These are phyloP conservation scores for Mastacembelus armatus DNA, from an alignment of 2,797 vertebrate genomes.

Conservation along the genomic window DNA sequence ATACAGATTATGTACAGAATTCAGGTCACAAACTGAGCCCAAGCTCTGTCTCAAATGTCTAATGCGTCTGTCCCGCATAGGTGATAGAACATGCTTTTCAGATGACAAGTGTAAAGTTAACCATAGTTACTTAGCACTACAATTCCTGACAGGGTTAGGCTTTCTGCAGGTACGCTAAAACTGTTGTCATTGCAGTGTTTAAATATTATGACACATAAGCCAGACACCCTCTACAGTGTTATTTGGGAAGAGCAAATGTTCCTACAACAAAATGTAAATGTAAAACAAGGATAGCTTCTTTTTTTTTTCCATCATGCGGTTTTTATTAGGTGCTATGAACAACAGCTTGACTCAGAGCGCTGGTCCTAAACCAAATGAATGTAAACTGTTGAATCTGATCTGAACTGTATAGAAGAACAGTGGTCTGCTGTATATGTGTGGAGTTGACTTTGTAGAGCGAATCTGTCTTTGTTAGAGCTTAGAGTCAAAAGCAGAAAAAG, in stretches of 20 bases:
- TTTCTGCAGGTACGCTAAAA: constrained; percentile 1
- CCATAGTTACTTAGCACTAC: too few species aligned
- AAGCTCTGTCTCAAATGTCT: neutral
- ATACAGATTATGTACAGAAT: neutral
- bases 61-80: neutral
- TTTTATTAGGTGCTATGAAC: constrained; percentile 51
- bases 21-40: neutral
- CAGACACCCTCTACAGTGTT: neutral
- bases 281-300: constrained; percentile 9
- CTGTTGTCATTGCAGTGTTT: constrained; percentile 5
- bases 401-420: constrained; percentile 3
- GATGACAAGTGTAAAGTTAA: constrained; percentile 6
- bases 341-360: constrained; percentile 8
- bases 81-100: too few species aligned
- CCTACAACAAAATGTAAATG: constrained; percentile 23
- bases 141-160: too few species aligned
- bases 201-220: constrained; percentile 48
- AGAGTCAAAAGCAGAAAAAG: constrained; percentile 42
- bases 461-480: constrained; percentile 18
- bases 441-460: neutral
- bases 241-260: constrained; percentile 25
- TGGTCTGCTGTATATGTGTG: constrained; percentile 14
- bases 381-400: constrained; percentile 37
- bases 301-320: constrained; percentile 33
- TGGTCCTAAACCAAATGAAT: constrained; percentile 22